These are phyloP conservation scores for Perizoma affinitatum DNA, from an alignment of 2,888 invertebrate genomes.

Conservation along the genomic window DNA sequence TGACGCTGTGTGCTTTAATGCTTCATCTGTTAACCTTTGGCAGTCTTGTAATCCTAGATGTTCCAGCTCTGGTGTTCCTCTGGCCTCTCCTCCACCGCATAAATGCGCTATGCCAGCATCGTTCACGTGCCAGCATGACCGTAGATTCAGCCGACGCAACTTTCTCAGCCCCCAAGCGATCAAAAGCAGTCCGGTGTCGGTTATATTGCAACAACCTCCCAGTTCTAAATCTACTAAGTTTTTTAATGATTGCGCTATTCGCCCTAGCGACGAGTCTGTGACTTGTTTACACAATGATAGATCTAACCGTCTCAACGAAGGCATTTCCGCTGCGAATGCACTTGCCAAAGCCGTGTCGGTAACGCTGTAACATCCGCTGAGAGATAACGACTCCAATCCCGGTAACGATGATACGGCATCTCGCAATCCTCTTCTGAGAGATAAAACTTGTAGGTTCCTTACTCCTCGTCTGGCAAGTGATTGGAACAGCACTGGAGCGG, in stretches of 20 bases:
- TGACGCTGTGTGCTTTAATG: constrained; percentile 92
- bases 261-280: constrained; percentile 93
- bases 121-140: constrained; percentile 96
- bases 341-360: constrained; percentile 93
- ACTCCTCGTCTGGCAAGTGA: constrained; percentile 95
- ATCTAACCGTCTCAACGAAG: constrained; percentile 91
- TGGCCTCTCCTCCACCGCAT: constrained; percentile 89
- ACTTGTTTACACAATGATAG: constrained; percentile 97
- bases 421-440: constrained; percentile 90
- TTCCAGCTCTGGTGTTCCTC: constrained; percentile 92
- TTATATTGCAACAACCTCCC: constrained; percentile 96
- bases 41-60: constrained; percentile 96
- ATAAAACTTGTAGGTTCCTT: constrained; percentile 94
- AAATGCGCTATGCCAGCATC: constrained; percentile 95
- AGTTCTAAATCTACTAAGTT: constrained; percentile 94
- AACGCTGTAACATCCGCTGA: constrained; percentile 97
- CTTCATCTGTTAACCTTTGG: constrained; percentile 96
- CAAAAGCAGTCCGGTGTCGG: constrained; percentile 93
- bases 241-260: constrained; percentile 92
- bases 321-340: constrained; percentile 91
- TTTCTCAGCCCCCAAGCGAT: constrained; percentile 95
- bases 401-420: constrained; percentile 94
- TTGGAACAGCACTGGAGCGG: constrained; percentile 92
- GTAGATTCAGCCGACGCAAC: constrained; percentile 91
- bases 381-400: constrained; percentile 93